Conservation (phyloP, 2,797 vertebrate genomes). For the Clarias laeviceps region DNA sequence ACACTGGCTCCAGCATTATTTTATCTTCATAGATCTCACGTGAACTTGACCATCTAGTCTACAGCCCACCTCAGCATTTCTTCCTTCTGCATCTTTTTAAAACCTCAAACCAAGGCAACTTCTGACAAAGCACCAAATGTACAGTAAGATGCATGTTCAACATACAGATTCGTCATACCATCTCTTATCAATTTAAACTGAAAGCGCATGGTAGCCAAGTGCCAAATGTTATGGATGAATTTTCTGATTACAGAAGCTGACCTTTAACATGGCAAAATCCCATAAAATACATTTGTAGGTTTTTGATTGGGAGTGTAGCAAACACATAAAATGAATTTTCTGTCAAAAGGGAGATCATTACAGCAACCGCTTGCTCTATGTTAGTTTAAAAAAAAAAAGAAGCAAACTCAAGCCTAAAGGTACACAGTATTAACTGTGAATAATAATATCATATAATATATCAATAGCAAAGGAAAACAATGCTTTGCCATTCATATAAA, state of each 20-base stretch:
- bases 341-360: constrained; percentile 17
- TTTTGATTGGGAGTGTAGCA: neutral
- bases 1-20: constrained; percentile 2
- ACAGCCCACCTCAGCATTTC: constrained; percentile 19
- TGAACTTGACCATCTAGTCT: constrained; percentile 10
- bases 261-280: constrained; percentile 8
- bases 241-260: constrained; percentile 10
- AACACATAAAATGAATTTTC: neutral
- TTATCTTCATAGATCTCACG: constrained; percentile 29
- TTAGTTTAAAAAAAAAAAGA: neutral
- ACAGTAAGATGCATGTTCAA: neutral
- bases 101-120: neutral
- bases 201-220: neutral
- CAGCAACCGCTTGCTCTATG: neutral
- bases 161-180: neutral
- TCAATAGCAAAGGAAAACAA: neutral
- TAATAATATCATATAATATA: neutral
- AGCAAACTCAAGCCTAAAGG: neutral
- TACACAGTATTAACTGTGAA: neutral
- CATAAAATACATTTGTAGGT: neutral
- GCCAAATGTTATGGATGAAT: neutral
- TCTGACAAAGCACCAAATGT: neutral
- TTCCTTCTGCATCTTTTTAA: constrained; percentile 16
- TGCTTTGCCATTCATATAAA: constrained; percentile 14
- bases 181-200: neutral